phyloP scores from a whole-genome alignment of 2,888 invertebrate genomes.

The Lysandra coridon region DNA sequence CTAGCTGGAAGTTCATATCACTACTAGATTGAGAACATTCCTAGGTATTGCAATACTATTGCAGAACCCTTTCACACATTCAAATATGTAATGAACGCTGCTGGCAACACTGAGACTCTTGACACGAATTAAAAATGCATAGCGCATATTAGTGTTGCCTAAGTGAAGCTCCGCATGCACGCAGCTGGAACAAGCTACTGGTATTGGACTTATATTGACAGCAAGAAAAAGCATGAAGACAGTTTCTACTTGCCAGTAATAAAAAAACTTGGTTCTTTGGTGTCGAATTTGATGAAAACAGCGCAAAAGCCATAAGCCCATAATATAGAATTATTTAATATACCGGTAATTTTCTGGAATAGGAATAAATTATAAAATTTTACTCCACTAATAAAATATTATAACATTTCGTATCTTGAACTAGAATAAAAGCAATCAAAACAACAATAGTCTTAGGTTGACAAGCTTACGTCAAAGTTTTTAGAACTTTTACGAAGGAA shows the following conservation, averaged over 20 bases:
- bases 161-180: conserved; percentile 46
- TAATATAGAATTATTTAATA: too few species aligned
- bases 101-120: conserved; percentile 61
- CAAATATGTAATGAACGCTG: conserved; percentile 49
- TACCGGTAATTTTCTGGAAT: too few species aligned
- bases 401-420: too few species aligned
- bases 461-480: too few species aligned
- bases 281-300: neutral
- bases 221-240: neutral
- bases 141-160: conserved; percentile 71
- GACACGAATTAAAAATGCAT: conserved; percentile 77
- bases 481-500: too few species aligned
- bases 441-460: too few species aligned
- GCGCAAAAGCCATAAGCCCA: neutral
- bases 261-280: neutral
- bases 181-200: conserved; percentile 38
- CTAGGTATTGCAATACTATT: conserved; percentile 42
- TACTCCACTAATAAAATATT: too few species aligned
- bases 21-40: neutral
- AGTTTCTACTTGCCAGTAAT: neutral
- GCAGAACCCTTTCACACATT: conserved; percentile 25
- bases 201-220: neutral
- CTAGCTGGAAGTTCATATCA: neutral
- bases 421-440: too few species aligned
- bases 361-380: too few species aligned